These are phyloP conservation scores for Haplotaxodon microlepis DNA, from an alignment of 2,113 vertebrate species.

Conservation along the genomic window DNA sequence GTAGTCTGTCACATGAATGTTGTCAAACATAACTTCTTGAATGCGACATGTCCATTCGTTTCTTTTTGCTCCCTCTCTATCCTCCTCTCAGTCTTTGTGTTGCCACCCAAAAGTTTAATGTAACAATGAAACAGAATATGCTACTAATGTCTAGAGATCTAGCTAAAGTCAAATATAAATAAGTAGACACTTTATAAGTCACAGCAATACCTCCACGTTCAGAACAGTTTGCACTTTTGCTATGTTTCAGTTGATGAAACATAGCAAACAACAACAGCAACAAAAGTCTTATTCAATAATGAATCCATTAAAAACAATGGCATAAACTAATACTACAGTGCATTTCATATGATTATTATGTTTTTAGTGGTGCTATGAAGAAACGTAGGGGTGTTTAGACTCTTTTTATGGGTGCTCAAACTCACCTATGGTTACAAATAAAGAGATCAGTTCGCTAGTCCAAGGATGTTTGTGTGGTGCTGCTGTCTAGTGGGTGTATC, in stretches of 20 bases:
- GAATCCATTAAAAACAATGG: not conserved
- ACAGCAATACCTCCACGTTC: not conserved
- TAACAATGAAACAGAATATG: not conserved
- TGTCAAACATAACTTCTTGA: not conserved
- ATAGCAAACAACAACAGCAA: not conserved
- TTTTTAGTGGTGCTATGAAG: not conserved
- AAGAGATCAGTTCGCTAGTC: not conserved
- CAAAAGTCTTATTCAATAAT: not conserved
- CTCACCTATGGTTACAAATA: not conserved
- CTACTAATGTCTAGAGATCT: not conserved
- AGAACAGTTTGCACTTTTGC: not conserved
- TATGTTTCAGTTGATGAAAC: not conserved
- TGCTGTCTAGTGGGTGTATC: slow-evolving; percentile 14
- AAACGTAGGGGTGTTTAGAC: not conserved
- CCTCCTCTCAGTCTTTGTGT: not conserved
- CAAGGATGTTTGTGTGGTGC: not conserved
- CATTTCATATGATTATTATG: not conserved
- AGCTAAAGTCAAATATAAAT: not conserved
- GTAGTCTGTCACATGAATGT: not conserved
- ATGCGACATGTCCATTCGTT: not conserved
- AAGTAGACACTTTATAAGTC: not conserved
- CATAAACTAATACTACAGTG: not conserved
- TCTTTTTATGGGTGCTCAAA: not conserved
- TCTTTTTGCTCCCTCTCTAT: not conserved
- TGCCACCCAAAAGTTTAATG: not conserved